Evolutionary conservation across 1,140 invertebrate species (phyloP).

Genomic region (Charaxes varanes): DNA sequence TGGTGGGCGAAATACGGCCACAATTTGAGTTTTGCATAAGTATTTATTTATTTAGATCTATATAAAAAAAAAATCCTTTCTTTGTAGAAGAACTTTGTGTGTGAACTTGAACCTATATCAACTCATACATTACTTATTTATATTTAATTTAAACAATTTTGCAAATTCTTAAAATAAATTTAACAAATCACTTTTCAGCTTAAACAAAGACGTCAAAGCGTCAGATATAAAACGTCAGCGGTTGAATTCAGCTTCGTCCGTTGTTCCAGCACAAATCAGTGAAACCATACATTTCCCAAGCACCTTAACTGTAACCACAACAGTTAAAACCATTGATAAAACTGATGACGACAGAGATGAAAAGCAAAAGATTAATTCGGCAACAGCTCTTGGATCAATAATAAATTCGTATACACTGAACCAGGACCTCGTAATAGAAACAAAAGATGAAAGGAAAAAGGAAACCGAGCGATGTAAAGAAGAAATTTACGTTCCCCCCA

Average conservation of each 20-base stretch:
- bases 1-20: too few relatives aligned
- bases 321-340: conserved; percentile 30
- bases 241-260: conserved; percentile 24
- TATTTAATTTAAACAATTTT: too few relatives aligned
- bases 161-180: too few relatives aligned
- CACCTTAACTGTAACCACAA: conserved; percentile 58
- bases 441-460: conserved; percentile 38
- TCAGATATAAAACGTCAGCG: conserved; percentile 46
- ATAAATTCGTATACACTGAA: conserved; percentile 33
- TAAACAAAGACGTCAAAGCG: conserved; percentile 55
- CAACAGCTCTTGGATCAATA: conserved; percentile 30
- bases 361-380: conserved; percentile 34
- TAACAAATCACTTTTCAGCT: too few relatives aligned
- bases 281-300: conserved; percentile 58
- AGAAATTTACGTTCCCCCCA: conserved; percentile 48
- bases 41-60: too few relatives aligned
- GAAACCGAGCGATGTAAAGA: conserved; percentile 41
- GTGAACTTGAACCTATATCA: too few relatives aligned
- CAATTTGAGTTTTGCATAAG: too few relatives aligned
- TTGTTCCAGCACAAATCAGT: conserved; percentile 14
- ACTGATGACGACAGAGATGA: conserved; percentile 33
- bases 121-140: too few relatives aligned
- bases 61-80: too few relatives aligned
- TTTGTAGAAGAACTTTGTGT: too few relatives aligned
- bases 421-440: conserved; percentile 48